Conservation (phyloP, 2,888 invertebrate species). For the Heteromurus nitidus region DNA sequence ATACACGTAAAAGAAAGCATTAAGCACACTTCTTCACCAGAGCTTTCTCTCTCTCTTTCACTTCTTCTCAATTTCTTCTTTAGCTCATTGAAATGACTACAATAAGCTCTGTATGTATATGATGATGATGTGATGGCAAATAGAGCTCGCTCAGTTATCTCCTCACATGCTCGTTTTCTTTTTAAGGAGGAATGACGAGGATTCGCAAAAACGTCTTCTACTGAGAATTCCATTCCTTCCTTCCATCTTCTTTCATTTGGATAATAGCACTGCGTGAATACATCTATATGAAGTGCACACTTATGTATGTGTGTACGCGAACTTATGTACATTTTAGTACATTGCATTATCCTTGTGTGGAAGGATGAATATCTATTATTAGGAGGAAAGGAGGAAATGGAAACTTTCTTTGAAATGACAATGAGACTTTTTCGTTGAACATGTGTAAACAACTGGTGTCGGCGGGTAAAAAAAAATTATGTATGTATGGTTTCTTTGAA, state of each 20-base stretch:
- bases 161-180: slow-evolving; percentile 8
- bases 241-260: neutral
- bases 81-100: slow-evolving; percentile 41
- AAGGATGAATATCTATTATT: slow-evolving; percentile 22
- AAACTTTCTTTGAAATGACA: slow-evolving; percentile 34
- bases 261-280: neutral
- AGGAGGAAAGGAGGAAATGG: slow-evolving; percentile 33
- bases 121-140: slow-evolving; percentile 37
- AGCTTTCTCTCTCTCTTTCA: neutral
- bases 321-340: too few relatives aligned
- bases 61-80: slow-evolving; percentile 28
- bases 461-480: neutral
- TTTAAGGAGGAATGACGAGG: slow-evolving; percentile 23
- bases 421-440: neutral
- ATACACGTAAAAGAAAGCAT: slow-evolving; percentile 17
- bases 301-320: too few relatives aligned
- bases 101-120: slow-evolving; percentile 14
- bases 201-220: slow-evolving; percentile 71
- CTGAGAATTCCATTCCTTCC: slow-evolving; percentile 59
- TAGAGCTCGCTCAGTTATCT: too few relatives aligned
- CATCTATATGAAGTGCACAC: neutral
- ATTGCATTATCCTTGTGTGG: slow-evolving; percentile 12
- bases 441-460: slow-evolving; percentile 14
- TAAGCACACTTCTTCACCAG: slow-evolving; percentile 14
- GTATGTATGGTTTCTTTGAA: neutral